Conservation (phyloP, 2,888 invertebrate genomes). For the Cephalotes varians region DNA sequence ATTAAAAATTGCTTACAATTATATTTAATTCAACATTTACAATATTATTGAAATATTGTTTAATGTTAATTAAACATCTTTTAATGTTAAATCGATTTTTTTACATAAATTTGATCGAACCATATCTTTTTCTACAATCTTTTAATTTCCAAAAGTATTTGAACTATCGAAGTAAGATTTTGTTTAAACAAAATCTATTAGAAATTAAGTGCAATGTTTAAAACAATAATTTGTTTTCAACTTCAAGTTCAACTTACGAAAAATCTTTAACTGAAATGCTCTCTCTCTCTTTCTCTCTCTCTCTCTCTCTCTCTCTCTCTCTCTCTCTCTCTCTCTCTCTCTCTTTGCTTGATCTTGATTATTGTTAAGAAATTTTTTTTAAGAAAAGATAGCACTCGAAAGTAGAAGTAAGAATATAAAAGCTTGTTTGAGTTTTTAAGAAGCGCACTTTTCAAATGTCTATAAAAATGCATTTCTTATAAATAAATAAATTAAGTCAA, state of each 20-base stretch:
- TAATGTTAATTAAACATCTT: too few relatives aligned
- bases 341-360: too few relatives aligned
- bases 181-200: not conserved
- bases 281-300: not conserved
- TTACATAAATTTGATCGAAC: not conserved
- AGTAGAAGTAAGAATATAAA: not conserved
- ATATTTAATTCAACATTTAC: not conserved
- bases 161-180: not conserved
- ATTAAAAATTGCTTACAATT: not conserved
- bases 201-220: not conserved
- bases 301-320: too few relatives aligned
- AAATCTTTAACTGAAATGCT: not conserved
- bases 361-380: not conserved
- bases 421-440: not conserved
- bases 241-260: not conserved
- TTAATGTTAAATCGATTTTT: not conserved
- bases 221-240: not conserved
- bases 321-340: not conserved
- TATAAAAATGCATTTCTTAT: not conserved
- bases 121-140: not conserved
- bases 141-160: not conserved
- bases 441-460: not conserved
- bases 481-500: not conserved
- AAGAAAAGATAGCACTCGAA: not conserved
- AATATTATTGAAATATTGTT: not conserved